These are phyloP conservation scores for Eilema caniola DNA, from an alignment of 2,888 invertebrate species.

Conservation along the genomic window DNA sequence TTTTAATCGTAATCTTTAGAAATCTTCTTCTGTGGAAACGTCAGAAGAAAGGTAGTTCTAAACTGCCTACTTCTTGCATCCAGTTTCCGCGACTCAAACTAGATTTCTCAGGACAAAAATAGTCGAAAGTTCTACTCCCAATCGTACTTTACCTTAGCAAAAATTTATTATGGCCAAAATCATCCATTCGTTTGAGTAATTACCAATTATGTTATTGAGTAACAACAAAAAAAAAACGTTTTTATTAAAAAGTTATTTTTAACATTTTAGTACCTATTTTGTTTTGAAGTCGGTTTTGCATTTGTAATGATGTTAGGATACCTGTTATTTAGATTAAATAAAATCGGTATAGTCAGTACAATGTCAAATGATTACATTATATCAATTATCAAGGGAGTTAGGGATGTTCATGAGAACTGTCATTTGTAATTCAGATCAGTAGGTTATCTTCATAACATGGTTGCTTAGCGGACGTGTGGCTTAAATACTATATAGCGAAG, in stretches of 20 bases:
- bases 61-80: too few species aligned
- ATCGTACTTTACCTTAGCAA: background rate
- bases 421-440: conserved; percentile 4
- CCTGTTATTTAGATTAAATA: too few species aligned
- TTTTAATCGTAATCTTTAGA: background rate
- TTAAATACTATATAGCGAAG: background rate
- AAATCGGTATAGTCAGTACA: background rate
- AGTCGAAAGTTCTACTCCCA: background rate
- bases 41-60: too few species aligned
- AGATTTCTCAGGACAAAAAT: too few species aligned
- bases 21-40: background rate
- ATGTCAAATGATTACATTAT: conserved; percentile 3
- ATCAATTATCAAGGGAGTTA: conserved; percentile 1
- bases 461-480: background rate
- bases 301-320: too few species aligned
- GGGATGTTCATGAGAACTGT: background rate
- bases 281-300: too few species aligned
- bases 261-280: too few species aligned
- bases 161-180: background rate
- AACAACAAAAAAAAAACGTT: too few species aligned
- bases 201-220: too few species aligned
- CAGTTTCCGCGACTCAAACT: too few species aligned
- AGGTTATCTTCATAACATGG: conserved; percentile 2
- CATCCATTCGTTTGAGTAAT: background rate
- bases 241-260: too few species aligned